Conservation (phyloP, 64 coral and sea anemone species). For the Dendrophyllia cribrosa region DNA sequence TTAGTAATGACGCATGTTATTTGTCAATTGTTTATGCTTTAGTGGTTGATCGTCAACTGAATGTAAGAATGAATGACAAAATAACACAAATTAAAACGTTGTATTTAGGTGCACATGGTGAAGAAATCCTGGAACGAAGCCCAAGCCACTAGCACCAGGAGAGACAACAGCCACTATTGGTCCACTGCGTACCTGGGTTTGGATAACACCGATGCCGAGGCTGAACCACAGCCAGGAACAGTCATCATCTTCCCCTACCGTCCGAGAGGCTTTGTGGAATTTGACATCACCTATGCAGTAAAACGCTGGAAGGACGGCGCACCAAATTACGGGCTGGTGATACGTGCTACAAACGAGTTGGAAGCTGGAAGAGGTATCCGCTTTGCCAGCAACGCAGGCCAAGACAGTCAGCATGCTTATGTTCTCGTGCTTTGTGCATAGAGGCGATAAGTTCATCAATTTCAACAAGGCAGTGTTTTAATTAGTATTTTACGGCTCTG, state of each 20-base stretch:
- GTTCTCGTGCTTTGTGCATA: constrained; percentile 65
- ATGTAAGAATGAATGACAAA: too few relatives aligned
- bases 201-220: constrained; percentile 63
- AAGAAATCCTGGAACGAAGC: constrained; percentile 63
- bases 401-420: constrained; percentile 54
- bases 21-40: too few relatives aligned
- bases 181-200: constrained; percentile 41
- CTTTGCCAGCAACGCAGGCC: constrained; percentile 73
- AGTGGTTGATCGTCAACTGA: too few relatives aligned
- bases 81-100: neutral
- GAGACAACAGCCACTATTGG: constrained; percentile 3
- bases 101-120: constrained; percentile 48
- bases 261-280: constrained; percentile 77
- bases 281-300: constrained; percentile 72
- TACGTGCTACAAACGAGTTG: constrained; percentile 64
- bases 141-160: constrained; percentile 55
- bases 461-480: too few relatives aligned
- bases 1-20: too few relatives aligned
- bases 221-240: neutral
- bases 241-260: constrained; percentile 55
- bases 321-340: constrained; percentile 69
- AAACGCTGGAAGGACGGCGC: constrained; percentile 51
- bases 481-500: too few relatives aligned
- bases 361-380: constrained; percentile 53
- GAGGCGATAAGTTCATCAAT: too few relatives aligned